Evolutionary conservation across 1,140 invertebrate genomes (phyloP).

Genomic region (Physella acuta): DNA sequence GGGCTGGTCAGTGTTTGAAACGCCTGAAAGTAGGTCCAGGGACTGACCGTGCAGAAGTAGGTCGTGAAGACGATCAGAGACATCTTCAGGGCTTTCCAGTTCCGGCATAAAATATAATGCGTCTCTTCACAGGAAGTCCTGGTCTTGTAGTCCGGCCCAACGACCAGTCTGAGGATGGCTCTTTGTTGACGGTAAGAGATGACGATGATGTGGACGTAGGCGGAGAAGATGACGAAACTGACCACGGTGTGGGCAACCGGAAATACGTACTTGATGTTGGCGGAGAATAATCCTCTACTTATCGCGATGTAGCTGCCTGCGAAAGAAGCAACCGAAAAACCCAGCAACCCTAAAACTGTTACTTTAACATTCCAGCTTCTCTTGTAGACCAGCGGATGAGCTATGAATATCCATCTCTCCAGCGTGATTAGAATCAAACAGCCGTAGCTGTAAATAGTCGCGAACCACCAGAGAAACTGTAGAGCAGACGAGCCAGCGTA

Average conservation of each 20-base stretch:
- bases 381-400: neutral
- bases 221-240: neutral
- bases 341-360: neutral
- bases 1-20: neutral
- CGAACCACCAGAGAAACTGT: conserved; percentile 7
- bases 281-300: neutral
- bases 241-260: neutral
- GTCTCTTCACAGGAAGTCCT: neutral
- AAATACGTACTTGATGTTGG: neutral
- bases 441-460: neutral
- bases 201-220: neutral
- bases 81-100: neutral
- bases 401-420: neutral
- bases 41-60: neutral
- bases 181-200: neutral
- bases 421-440: neutral
- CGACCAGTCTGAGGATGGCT: neutral
- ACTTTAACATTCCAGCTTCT: neutral
- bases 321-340: neutral
- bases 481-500: neutral
- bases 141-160: neutral
- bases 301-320: neutral
- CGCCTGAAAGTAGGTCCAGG: conserved; percentile 1
- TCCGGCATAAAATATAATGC: neutral
- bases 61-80: neutral